Percentiles rank a stretch among this genome's conserved stretches.
These are phyloP conservation scores for Thalpophila matura DNA, from an alignment of 2,888 invertebrate species.

Conservation along the genomic window DNA sequence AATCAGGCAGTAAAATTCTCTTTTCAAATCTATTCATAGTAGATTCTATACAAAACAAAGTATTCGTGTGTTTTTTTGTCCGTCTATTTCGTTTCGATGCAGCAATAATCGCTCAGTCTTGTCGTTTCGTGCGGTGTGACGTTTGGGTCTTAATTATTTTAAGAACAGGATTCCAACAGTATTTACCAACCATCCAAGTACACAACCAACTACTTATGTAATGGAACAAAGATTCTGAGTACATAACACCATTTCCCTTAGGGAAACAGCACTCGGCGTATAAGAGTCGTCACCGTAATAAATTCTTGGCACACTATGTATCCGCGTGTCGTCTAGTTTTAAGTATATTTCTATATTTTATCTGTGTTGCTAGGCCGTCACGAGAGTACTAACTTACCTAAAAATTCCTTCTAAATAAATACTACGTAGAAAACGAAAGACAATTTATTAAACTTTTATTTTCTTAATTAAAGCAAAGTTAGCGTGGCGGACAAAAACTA, in stretches of 20 bases:
- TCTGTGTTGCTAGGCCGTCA: not conserved
- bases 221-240: not conserved
- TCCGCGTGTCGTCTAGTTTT: constrained; percentile 29
- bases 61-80: too few species aligned
- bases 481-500: constrained; percentile 18
- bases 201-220: not conserved
- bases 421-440: constrained; percentile 1
- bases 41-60: not conserved
- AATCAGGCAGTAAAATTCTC: not conserved
- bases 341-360: constrained; percentile 20
- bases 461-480: constrained; percentile 27
- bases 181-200: too few species aligned
- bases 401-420: not conserved
- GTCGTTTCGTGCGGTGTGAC: too few species aligned
- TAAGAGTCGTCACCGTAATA: constrained; percentile 12
- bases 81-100: too few species aligned
- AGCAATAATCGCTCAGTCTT: too few species aligned
- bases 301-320: constrained; percentile 41
- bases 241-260: not conserved
- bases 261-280: not conserved
- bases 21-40: not conserved
- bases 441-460: constrained; percentile 8
- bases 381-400: not conserved
- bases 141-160: too few species aligned
- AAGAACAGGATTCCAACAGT: too few species aligned